Conservation (phyloP, 2,797 vertebrate genomes). For the Orientallactaga sibirica region DNA sequence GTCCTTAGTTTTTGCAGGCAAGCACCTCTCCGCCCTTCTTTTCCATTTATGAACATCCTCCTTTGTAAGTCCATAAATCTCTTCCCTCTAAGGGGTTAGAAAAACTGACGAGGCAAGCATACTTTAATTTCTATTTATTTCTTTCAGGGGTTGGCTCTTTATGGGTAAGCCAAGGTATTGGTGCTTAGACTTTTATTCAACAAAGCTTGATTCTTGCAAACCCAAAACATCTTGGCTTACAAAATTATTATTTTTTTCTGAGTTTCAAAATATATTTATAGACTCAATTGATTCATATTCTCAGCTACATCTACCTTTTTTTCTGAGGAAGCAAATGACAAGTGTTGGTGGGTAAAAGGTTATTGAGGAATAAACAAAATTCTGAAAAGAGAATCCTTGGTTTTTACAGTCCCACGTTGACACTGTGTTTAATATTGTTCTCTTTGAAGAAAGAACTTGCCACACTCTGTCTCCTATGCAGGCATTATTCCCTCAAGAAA, state of each 20-base stretch:
- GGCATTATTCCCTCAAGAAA: not conserved
- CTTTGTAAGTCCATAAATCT: not conserved
- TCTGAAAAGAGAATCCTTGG: not conserved
- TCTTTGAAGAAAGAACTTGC: not conserved
- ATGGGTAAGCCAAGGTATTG: not conserved
- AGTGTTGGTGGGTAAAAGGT: not conserved
- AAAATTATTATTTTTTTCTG: slow-evolving; percentile 42
- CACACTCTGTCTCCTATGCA: no score
- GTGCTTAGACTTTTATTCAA: not conserved
- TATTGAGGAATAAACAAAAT: not conserved
- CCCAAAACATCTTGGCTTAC: slow-evolving; percentile 45
- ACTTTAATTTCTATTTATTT: slow-evolving; percentile 1
- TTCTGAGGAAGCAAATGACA: slow-evolving; percentile 32
- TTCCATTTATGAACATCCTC: slow-evolving; percentile 13
- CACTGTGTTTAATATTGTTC: slow-evolving; percentile 19
- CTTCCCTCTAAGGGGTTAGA: not conserved
- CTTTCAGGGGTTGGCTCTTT: not conserved
- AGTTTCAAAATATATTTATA: slow-evolving; percentile 68
- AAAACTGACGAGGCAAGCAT: not conserved
- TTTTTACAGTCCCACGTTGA: slow-evolving; percentile 3
- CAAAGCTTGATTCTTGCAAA: slow-evolving; percentile 52
- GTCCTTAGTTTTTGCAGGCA: no score
- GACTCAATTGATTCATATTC: slow-evolving; percentile 24
- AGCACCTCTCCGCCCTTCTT: not conserved
- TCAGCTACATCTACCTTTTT: slow-evolving; percentile 13